Evolutionary conservation across 2,888 invertebrate species (phyloP).

Genomic region (Anthrax anthrax): DNA sequence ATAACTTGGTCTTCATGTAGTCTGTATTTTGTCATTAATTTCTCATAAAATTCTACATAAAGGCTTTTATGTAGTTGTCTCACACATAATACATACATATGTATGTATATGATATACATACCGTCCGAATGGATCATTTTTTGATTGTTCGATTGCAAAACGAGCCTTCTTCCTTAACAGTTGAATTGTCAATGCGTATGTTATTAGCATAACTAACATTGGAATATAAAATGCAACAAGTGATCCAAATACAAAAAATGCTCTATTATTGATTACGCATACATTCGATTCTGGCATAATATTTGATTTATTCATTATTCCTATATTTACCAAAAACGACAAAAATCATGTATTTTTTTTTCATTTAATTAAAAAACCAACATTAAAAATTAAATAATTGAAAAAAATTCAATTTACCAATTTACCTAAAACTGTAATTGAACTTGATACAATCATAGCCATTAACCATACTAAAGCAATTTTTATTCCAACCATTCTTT

Average conservation of each 20-base stretch:
- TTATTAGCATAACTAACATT: slow-evolving; percentile 86
- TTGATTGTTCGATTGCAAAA: slow-evolving; percentile 51
- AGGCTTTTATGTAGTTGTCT: too few species aligned
- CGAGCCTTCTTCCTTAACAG: slow-evolving; percentile 66
- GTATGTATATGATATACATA: slow-evolving; percentile 15
- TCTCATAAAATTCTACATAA: too few species aligned
- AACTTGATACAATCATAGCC: slow-evolving; percentile 77
- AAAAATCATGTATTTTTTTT: too few species aligned
- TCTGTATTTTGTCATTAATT: too few species aligned
- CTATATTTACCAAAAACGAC: slow-evolving; percentile 37
- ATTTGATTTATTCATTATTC: slow-evolving; percentile 58
- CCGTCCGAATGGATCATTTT: slow-evolving; percentile 43
- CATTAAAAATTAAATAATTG: too few species aligned
- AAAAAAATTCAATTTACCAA: too few species aligned
- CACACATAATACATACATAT: too few species aligned
- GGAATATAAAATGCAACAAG: slow-evolving; percentile 90
- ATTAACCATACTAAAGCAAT: slow-evolving; percentile 86
- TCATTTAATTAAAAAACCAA: too few species aligned
- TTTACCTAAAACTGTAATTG: slow-evolving; percentile 69
- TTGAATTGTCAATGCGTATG: slow-evolving; percentile 79
- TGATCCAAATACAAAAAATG: slow-evolving; percentile 84
- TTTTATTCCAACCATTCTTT: slow-evolving; percentile 68
- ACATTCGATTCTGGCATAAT: slow-evolving; percentile 64
- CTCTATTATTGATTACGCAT: slow-evolving; percentile 71
- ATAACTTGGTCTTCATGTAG: too few species aligned